Evolutionary conservation across 2,113 vertebrate genomes (phyloP), one percentile per base, ranked within the genome.

Genomic region (Sclerurus mexicanus): DNA sequence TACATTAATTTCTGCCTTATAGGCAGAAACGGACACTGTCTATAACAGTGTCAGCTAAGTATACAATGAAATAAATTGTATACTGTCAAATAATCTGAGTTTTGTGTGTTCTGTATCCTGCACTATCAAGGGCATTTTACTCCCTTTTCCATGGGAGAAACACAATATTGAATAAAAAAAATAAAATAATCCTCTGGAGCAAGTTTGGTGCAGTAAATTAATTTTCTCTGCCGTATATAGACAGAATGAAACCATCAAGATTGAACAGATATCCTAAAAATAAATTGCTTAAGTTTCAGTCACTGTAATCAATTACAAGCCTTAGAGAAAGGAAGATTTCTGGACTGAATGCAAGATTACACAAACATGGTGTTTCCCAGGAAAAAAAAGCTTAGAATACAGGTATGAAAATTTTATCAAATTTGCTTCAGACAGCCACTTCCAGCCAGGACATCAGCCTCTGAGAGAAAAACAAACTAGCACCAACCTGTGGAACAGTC

Each of bases 401-500:
- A 82, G 69, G 4, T 15, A 10, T 53, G 28, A 71, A 90, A 56
- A 69, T 77, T 55, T 12, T 23, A 49, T 39, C 11, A 8, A 16
- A 69, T 89, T 12, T 46, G 12, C 21, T 83, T 83, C 37, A 78
- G 24, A 62, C 28, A 56, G 25, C 2, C n/a, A 69, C 0, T 0
- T 31, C 6, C 12, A 74, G 8, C 1, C 2, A 71, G 12, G 1
- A 89, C 66, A 50, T 53, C 3, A 37, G 71, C 75, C 31, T 81
- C 69, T 53, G 15, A 72, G 39, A 77, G 3, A n/a, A 78, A 77
- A 87, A 3, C 9, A 62, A 74, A 13, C 8, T 6, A 49, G 5
- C 4, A 77, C n/a, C 19, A 66, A 3, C 8, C 14, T 56, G 14
- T 62, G 21, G 27, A 73, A 73, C 1, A 23, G 3, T 9, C 0